Evolutionary conservation across 2,113 vertebrate genomes (phyloP), one percentile per base, ranked within the genome.

Genomic region (Ophiodon elongatus): DNA sequence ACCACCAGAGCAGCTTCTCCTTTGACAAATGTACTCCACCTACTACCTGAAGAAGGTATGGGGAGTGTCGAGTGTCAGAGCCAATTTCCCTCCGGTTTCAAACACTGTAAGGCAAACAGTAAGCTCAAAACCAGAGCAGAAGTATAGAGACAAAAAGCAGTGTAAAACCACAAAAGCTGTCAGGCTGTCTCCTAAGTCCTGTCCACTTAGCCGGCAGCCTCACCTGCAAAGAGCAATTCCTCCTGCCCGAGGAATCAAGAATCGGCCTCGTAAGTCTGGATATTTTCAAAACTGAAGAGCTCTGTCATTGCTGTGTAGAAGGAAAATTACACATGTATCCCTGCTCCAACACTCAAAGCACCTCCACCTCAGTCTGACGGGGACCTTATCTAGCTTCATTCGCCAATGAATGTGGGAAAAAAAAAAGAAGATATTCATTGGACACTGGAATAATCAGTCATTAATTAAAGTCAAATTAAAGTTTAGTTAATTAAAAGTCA

Each of bases 31-130:
- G 52, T 50, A 11, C 29, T 29, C 35, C n/a, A 19, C 39, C 47
- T 75, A 14, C 70, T 68, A 77, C 69, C 64, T 72, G 14, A 71
- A 65, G 54, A 70, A 39, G 25, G 81, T 45, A n/a, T 13, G 8
- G 15, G 64, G 57, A 56, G 25, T 47, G 7, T n/a, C 15, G 17
- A 68, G 35, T 79, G 67, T 76, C 41, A 4, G 45, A 5, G 14
- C 41, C 68, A 59, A 71, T 75, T 91, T 78, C 35, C 54, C 43
- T 3, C 23, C 59, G 47, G 8, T 59, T 76, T 33, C 47, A 66
- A 63, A 45, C 29, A 54, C n/a, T 27, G 23, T 10, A 4, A 54
- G 52, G 52, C 52, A n/a, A 10, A 23, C 80, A 62, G n/a, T 39
- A 1, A 41, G 68, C 27, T 73, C 45, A 74, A 71, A 31, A 59